A percentile compares a stretch with the other conserved stretches of the same genome.
Evolutionary conservation across 1,140 invertebrate genomes (phyloP).

Genomic region (Drosophila obscura): DNA sequence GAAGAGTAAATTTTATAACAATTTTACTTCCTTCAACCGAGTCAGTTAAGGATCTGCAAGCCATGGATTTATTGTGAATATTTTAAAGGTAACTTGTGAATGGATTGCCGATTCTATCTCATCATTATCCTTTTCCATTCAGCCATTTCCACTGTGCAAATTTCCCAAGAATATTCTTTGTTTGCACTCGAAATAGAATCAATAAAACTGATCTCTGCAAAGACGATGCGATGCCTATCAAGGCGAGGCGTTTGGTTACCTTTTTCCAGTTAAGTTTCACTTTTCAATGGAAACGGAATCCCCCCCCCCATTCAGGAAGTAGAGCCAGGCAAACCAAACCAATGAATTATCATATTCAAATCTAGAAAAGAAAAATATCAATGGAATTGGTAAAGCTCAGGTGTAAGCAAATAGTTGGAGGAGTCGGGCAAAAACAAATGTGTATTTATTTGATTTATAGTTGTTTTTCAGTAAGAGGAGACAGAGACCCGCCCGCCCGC

Average conservation of each 20-base stretch:
- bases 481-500: constrained; percentile 9
- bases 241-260: constrained; percentile 26
- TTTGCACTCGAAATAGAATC: constrained; percentile 21
- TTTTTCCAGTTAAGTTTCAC: constrained; percentile 26
- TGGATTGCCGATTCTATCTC: constrained; percentile 23
- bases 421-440: constrained; percentile 28
- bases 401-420: constrained; percentile 57
- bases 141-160: neutral
- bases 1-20: neutral
- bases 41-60: neutral
- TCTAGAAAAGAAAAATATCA: constrained; percentile 3
- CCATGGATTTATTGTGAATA: too few relatives aligned
- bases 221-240: constrained; percentile 57
- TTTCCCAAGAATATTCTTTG: constrained; percentile 27
- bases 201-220: constrained; percentile 47
- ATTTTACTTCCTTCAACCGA: too few relatives aligned
- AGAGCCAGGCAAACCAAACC: constrained; percentile 3
- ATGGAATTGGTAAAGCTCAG: neutral
- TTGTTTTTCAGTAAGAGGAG: constrained; percentile 27
- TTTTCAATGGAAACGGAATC: constrained; percentile 25
- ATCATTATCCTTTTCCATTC: constrained; percentile 13
- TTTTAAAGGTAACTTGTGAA: constrained; percentile 1
- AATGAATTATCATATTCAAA: constrained; percentile 47
- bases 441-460: constrained; percentile 53
- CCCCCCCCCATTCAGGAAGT: constrained; percentile 36